phyloP scores from a whole-genome alignment of 1,140 invertebrate genomes.

The Achatina immaculata region DNA sequence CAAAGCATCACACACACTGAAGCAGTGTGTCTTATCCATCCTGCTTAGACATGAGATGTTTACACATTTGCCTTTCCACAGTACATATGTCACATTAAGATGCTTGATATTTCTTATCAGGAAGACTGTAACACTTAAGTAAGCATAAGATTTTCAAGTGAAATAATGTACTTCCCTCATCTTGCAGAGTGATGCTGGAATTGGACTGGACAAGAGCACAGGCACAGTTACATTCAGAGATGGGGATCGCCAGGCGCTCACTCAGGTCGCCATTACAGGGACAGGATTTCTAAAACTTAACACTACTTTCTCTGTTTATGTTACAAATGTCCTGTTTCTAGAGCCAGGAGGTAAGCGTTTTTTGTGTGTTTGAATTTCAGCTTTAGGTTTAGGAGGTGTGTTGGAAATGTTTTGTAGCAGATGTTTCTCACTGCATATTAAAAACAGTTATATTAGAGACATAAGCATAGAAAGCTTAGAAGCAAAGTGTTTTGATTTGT shows the following conservation, averaged over 20 bases:
- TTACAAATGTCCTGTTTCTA: slow-evolving; percentile 56
- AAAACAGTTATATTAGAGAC: no score
- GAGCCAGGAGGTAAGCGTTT: slow-evolving; percentile 49
- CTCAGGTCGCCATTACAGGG: slow-evolving; percentile 50
- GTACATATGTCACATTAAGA: no score
- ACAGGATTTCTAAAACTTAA: slow-evolving; percentile 60
- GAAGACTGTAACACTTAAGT: no score
- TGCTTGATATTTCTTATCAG: no score
- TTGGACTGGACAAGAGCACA: slow-evolving; percentile 42
- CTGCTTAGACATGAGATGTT: no score
- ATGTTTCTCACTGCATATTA: no score
- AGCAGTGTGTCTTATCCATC: no score
- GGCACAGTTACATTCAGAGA: slow-evolving; percentile 60
- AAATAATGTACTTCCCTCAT: neutral
- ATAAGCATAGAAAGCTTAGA: no score
- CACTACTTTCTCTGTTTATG: slow-evolving; percentile 60
- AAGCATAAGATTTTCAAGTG: no score
- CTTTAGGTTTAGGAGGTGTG: neutral
- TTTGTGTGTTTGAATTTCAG: neutral
- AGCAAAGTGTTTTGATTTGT: no score
- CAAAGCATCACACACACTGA: no score
- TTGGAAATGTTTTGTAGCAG: neutral
- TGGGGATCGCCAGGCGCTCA: slow-evolving; percentile 42
- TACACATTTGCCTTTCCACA: no score
- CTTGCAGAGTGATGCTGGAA: slow-evolving; percentile 12